phyloP scores from a whole-genome alignment of 1,140 invertebrate genomes.

The Bombus affinis region DNA sequence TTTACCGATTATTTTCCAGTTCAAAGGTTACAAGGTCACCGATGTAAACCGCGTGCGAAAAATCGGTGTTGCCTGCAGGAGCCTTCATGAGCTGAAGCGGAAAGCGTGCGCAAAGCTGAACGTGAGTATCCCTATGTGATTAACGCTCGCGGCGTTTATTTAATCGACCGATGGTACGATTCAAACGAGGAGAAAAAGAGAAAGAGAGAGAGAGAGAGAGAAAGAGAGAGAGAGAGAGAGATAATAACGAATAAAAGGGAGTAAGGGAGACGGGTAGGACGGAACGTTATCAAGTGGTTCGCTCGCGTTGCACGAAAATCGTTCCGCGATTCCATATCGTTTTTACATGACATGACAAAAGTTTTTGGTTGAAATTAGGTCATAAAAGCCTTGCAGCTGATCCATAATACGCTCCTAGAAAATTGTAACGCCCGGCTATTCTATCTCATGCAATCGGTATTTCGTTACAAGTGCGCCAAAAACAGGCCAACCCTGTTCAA shows the following conservation, averaged over 20 bases:
- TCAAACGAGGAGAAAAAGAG: too few relatives aligned
- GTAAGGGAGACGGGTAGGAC: neutral
- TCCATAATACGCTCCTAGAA: slow-evolving; percentile 5
- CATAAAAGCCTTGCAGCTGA: slow-evolving; percentile 45
- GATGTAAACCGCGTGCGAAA: slow-evolving; percentile 85
- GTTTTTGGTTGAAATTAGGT: slow-evolving; percentile 42
- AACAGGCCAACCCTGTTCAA: neutral
- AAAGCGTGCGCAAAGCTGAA: slow-evolving; percentile 87
- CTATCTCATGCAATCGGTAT: neutral
- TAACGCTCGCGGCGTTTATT: slow-evolving; percentile 6
- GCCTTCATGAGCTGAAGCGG: slow-evolving; percentile 84
- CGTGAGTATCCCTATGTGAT: slow-evolving; percentile 81
- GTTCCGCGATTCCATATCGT: neutral
- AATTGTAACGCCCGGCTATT: slow-evolving; percentile 12
- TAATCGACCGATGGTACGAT: slow-evolving; percentile 7
- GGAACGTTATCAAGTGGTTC: neutral
- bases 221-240: neutral
- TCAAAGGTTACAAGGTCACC: slow-evolving; percentile 89
- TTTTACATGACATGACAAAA: slow-evolving; percentile 46
- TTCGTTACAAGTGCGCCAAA: neutral
- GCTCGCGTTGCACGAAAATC: slow-evolving; percentile 10
- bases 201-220: too few relatives aligned
- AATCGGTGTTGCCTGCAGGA: slow-evolving; percentile 87
- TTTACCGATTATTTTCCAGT: slow-evolving; percentile 61
- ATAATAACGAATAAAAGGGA: neutral